These are phyloP conservation scores for Drosophila bipectinata DNA, from an alignment of 1,140 invertebrate genomes.

Conservation along the genomic window DNA sequence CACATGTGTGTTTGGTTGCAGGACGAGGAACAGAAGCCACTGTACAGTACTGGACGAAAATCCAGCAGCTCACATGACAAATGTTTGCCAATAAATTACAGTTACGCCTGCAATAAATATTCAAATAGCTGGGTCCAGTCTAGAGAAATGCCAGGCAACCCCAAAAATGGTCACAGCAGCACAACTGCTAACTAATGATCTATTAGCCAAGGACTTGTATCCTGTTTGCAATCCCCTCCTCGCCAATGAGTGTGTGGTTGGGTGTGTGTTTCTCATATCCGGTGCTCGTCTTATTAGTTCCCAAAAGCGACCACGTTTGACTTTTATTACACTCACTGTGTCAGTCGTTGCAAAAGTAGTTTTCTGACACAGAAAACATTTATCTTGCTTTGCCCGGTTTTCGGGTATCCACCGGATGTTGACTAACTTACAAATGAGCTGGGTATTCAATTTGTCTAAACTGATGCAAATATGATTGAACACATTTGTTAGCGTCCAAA, in stretches of 20 bases:
- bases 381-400: slow-evolving; percentile 47
- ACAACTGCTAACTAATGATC: slow-evolving; percentile 78
- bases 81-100: slow-evolving; percentile 73
- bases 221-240: slow-evolving; percentile 18
- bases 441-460: slow-evolving; percentile 61
- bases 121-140: slow-evolving; percentile 59
- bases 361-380: slow-evolving; percentile 55
- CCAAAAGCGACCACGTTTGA: slow-evolving; percentile 70
- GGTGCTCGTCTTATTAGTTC: slow-evolving; percentile 72
- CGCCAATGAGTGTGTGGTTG: slow-evolving; percentile 5
- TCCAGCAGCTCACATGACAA: slow-evolving; percentile 57
- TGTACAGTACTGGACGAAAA: slow-evolving; percentile 9
- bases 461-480: slow-evolving; percentile 64
- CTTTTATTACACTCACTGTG: slow-evolving; percentile 71
- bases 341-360: slow-evolving; percentile 21
- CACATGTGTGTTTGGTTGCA: background rate
- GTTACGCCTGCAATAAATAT: slow-evolving; percentile 81
- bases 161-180: slow-evolving; percentile 54
- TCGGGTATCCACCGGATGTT: slow-evolving; percentile 36
- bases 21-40: background rate
- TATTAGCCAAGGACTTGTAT: slow-evolving; percentile 62
- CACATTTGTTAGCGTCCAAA: slow-evolving; percentile 53
- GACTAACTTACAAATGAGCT: slow-evolving; percentile 49
- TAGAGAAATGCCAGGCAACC: slow-evolving; percentile 17
- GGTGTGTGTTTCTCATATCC: slow-evolving; percentile 47